Conservation (phyloP, 2,888 invertebrate genomes). For the Choristoneura rosaceana region DNA sequence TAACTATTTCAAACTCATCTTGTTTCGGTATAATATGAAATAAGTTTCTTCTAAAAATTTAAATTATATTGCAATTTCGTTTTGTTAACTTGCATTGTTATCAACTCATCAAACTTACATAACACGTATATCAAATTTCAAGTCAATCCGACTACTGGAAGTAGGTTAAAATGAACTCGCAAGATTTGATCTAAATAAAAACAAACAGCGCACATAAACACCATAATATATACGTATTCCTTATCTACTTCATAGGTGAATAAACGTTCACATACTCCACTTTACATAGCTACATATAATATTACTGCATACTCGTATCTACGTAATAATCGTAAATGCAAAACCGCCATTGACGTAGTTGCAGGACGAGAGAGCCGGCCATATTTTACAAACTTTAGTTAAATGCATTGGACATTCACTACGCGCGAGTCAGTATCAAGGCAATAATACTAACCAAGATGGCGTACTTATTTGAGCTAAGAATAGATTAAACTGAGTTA, state of each 20-base stretch:
- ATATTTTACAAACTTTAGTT: not conserved
- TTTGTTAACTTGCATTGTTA: no score
- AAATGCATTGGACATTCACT: not conserved
- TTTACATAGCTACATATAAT: not conserved
- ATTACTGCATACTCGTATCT: not conserved
- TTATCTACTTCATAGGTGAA: not conserved
- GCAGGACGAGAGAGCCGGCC: not conserved
- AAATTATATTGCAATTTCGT: no score
- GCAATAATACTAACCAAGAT: not conserved
- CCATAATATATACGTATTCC: not conserved
- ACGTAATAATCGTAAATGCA: not conserved
- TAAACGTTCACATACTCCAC: not conserved
- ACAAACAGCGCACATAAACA: no score
- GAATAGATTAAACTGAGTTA: slow-evolving; percentile 5
- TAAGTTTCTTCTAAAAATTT: no score
- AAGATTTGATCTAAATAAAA: no score
- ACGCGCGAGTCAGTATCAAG: not conserved
- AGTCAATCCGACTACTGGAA: no score
- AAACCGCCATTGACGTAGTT: not conserved
- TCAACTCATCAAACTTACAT: no score
- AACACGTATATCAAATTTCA: no score
- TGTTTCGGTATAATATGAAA: no score
- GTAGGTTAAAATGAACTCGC: no score
- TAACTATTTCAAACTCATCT: no score
- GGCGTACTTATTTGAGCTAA: slow-evolving; percentile 12